These are phyloP conservation scores for Patella vulgata DNA, from an alignment of 1,140 invertebrate genomes.

Conservation along the genomic window DNA sequence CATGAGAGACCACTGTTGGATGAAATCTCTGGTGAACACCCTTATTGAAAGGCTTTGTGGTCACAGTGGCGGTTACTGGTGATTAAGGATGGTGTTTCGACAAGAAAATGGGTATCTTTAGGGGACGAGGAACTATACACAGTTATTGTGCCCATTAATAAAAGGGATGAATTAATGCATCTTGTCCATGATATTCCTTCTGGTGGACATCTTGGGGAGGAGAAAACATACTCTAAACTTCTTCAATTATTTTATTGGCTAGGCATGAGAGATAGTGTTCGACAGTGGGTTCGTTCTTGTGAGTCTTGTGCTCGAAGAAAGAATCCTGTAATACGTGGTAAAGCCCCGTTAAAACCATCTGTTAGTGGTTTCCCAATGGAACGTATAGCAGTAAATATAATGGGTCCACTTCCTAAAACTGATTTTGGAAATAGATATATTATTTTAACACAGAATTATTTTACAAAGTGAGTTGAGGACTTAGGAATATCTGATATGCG, in stretches of 20 bases:
- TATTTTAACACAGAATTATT: slow-evolving; percentile 41
- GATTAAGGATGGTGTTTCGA: slow-evolving; percentile 5
- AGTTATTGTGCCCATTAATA: slow-evolving; percentile 1
- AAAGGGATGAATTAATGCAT: slow-evolving; percentile 5
- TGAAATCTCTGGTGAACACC: background rate
- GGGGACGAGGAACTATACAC: background rate
- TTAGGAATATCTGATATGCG: slow-evolving; percentile 36
- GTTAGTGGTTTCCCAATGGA: slow-evolving; percentile 18
- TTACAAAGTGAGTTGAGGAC: slow-evolving; percentile 42
- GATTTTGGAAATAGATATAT: slow-evolving; percentile 38
- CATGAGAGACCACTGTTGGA: background rate
- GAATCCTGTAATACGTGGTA: background rate
- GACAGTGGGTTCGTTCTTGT: slow-evolving; percentile 13
- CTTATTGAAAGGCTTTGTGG: slow-evolving; percentile 8
- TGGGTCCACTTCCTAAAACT: slow-evolving; percentile 19
- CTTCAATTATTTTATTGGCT: slow-evolving; percentile 17
- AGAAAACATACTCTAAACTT: slow-evolving; percentile 13
- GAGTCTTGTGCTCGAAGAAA: slow-evolving; percentile 25
- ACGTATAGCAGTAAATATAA: slow-evolving; percentile 17
- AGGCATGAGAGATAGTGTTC: slow-evolving; percentile 11
- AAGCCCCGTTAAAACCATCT: slow-evolving; percentile 12
- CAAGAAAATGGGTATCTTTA: too few species aligned
- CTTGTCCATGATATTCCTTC: slow-evolving; percentile 11
- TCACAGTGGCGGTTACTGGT: slow-evolving; percentile 1
- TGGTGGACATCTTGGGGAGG: slow-evolving; percentile 23